Conservation (phyloP, 35 echinoderm and acorn worm genomes). For the Apostichopus parvimensis region DNA sequence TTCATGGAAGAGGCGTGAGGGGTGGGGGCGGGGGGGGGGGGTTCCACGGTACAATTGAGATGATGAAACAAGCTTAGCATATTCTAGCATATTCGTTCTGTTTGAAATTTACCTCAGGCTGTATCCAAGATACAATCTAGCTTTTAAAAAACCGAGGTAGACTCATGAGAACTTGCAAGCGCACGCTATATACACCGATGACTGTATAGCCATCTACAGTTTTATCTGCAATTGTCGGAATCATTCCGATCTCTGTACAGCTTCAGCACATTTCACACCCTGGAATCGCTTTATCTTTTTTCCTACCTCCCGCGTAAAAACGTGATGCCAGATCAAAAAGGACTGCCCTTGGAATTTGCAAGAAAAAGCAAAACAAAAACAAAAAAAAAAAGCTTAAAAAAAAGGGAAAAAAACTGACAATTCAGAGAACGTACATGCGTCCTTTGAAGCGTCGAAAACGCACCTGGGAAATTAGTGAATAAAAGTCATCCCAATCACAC, state of each 20-base stretch:
- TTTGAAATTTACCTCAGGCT: background rate
- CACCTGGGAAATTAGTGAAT: slow-evolving; percentile 13
- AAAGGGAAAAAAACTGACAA: background rate
- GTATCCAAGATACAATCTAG: background rate
- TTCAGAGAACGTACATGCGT: background rate
- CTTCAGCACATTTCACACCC: slow-evolving; percentile 19
- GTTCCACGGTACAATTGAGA: too few relatives aligned
- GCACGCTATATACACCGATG: background rate
- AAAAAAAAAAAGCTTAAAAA: background rate
- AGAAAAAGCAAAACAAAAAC: background rate
- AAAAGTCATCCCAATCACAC: slow-evolving; percentile 6
- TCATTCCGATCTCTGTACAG: background rate
- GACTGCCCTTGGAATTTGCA: slow-evolving; percentile 3
- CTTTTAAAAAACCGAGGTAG: background rate
- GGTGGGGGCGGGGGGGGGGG: too few relatives aligned
- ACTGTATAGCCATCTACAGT: background rate
- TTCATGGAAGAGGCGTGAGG: too few relatives aligned
- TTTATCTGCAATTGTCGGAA: background rate
- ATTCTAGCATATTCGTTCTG: background rate
- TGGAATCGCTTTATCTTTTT: background rate
- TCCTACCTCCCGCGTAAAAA: background rate
- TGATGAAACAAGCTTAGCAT: background rate
- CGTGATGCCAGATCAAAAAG: slow-evolving; percentile 12
- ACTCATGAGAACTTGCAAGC: background rate
- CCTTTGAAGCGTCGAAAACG: background rate